Base-by-base conservation (phyloP, 2,888 invertebrate genomes). In the Bombylius discolor region DNA sequence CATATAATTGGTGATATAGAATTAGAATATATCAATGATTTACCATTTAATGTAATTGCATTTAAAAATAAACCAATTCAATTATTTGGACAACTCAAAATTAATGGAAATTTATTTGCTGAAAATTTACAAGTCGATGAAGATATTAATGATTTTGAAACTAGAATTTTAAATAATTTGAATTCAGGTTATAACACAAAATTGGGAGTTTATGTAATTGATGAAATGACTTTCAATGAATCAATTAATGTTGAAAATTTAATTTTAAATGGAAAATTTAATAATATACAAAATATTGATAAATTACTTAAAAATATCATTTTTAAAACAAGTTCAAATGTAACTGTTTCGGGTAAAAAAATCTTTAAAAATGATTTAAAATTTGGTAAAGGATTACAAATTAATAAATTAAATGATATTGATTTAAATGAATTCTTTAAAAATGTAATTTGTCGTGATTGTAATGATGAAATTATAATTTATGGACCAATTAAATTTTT, bases 381-480 rank as follows among this genome's bases (percentile, higher is more conserved):
- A 9, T 68, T 74, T 44, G 63, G 65, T 1, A 64, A 66, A 4
- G 70, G 75, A 14, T 65, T 71, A 1, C 61, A 68, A 45, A 65
- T 79, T 9, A 49, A 59, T 1, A 63, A 65, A 5, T 56, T 73
- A 13, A 72, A 70, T 61, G 69, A 64, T 3, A 59, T 74, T 4
- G 65, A 75, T 59, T 47, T 79, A 7, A 58, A 65, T 3, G 58
- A 68, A 13, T 64, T 76, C 46, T 64, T 72, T 32, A 62, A 70
- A 1, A 70, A 76, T 56, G 64, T 78, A 4, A 74, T 77, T 7
- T 68, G 70, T 23, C 66, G 70, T 13, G 69, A 74, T 50, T 65
- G 67, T 49, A 39, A 61, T 4, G 64, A 67, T 1, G 56, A 64
- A 23, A 36, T 61, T 4, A 57, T 70, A 13, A 65, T 75, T 9